Percentiles rank a stretch among this genome's conserved stretches.
These are phyloP conservation scores for Apostichopus leukothele DNA, from an alignment of 53 echinoderm and acorn worm species.

Conservation along the genomic window DNA sequence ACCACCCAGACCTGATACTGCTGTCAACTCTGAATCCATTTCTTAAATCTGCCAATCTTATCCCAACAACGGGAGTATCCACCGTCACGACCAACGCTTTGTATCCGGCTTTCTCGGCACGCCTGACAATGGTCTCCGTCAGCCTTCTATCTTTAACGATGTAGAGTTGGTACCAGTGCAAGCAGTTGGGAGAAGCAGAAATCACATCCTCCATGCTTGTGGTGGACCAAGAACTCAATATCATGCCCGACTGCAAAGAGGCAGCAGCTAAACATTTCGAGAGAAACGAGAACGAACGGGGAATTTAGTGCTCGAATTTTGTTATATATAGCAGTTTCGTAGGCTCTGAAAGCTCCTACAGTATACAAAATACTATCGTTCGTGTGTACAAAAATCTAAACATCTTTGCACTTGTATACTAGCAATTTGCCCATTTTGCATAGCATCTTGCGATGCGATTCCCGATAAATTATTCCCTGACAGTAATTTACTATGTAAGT, in stretches of 20 bases:
- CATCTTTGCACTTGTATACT: no score
- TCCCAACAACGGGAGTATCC: conserved; percentile 29
- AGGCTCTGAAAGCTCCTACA: no score
- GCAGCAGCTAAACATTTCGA: conserved; percentile 48
- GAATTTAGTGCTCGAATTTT: no score
- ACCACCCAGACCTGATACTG: neutral
- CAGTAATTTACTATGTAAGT: no score
- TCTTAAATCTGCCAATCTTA: conserved; percentile 20
- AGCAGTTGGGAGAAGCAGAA: conserved; percentile 48
- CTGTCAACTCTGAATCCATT: conserved; percentile 28
- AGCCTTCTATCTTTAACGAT: conserved; percentile 45
- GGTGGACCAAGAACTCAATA: conserved; percentile 60
- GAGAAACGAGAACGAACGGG: no score
- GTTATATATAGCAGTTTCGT: no score
- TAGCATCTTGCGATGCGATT: no score
- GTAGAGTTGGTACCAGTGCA: conserved; percentile 70
- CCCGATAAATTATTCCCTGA: no score
- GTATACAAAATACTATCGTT: no score
- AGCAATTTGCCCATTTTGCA: no score
- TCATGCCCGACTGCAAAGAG: conserved; percentile 57
- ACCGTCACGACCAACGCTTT: conserved; percentile 38
- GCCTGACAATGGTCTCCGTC: conserved; percentile 43
- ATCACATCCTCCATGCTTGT: conserved; percentile 42
- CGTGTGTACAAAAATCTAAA: no score
- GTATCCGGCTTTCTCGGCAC: conserved; percentile 46